Evolutionary conservation across 35 echinoderm and acorn worm genomes (phyloP).

Genomic region (Strongylocentrotus purpuratus): DNA sequence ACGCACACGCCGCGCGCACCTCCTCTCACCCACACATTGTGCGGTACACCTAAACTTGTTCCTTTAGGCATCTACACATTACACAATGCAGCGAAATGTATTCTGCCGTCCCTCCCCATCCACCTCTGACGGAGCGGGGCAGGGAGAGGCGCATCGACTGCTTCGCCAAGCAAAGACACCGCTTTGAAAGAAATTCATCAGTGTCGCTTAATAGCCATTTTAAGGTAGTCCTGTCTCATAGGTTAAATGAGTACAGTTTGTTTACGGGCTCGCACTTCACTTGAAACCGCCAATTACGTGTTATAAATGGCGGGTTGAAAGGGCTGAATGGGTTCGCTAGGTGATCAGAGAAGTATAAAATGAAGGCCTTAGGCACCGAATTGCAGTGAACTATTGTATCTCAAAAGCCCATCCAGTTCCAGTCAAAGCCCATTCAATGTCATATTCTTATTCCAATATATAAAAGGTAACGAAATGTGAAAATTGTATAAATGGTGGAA

Average conservation of each 20-base stretch:
- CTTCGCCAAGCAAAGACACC: slow-evolving; percentile 53
- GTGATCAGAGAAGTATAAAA: slow-evolving; percentile 52
- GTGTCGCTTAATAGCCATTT: slow-evolving; percentile 52
- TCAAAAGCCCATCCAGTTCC: neutral
- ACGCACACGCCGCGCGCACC: slow-evolving; percentile 25
- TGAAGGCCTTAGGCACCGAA: slow-evolving; percentile 25
- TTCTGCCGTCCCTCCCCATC: neutral
- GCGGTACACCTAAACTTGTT: neutral
- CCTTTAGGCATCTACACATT: neutral
- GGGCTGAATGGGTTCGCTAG: neutral
- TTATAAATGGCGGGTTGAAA: slow-evolving; percentile 23
- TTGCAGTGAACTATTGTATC: slow-evolving; percentile 17
- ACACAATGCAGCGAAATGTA: neutral
- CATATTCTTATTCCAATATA: slow-evolving; percentile 38
- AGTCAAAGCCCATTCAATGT: slow-evolving; percentile 16
- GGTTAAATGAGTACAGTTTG: slow-evolving; percentile 53
- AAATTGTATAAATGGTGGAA: slow-evolving; percentile 41
- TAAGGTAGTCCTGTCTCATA: slow-evolving; percentile 24
- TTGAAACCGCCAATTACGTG: slow-evolving; percentile 51
- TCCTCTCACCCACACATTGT: neutral
- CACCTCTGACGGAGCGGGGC: neutral
- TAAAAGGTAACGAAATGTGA: slow-evolving; percentile 50
- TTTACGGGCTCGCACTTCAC: slow-evolving; percentile 37
- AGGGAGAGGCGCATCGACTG: neutral
- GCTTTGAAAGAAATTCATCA: slow-evolving; percentile 49